Percentiles rank a stretch among this genome's conserved stretches.
Evolutionary conservation across 2,888 invertebrate genomes (phyloP).

Genomic region (Ypsolopha scabrella): DNA sequence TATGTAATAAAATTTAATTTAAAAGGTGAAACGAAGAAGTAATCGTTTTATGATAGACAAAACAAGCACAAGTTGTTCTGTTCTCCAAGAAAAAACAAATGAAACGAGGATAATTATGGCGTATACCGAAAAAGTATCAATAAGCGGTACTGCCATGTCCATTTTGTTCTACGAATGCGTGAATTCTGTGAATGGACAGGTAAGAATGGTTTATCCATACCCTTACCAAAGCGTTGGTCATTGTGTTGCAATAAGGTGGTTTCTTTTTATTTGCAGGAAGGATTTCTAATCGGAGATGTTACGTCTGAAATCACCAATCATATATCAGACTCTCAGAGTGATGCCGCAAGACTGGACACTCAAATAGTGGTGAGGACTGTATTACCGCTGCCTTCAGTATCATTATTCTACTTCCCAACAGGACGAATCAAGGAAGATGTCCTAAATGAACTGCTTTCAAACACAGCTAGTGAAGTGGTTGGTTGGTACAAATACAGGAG

Average conservation of each 20-base stretch:
- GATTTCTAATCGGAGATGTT: slow-evolving; percentile 76
- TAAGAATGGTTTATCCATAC: slow-evolving; percentile 14
- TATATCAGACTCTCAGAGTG: slow-evolving; percentile 76
- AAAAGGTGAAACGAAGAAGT: no score
- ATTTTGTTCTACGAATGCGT: slow-evolving; percentile 77
- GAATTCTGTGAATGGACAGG: slow-evolving; percentile 72
- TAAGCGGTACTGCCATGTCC: slow-evolving; percentile 74
- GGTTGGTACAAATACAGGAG: slow-evolving; percentile 77
- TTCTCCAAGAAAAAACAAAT: not conserved
- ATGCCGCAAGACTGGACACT: slow-evolving; percentile 70
- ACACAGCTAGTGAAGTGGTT: slow-evolving; percentile 68
- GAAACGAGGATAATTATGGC: slow-evolving; percentile 28
- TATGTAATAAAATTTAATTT: no score
- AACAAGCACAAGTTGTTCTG: no score
- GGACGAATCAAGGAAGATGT: slow-evolving; percentile 70
- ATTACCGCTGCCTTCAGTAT: slow-evolving; percentile 68
- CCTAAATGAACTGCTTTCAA: slow-evolving; percentile 61
- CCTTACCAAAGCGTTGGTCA: not conserved
- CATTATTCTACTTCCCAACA: slow-evolving; percentile 68
- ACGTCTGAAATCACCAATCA: slow-evolving; percentile 73
- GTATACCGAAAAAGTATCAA: slow-evolving; percentile 63
- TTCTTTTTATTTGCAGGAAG: slow-evolving; percentile 43
- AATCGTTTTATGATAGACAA: no score
- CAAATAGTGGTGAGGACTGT: slow-evolving; percentile 73
- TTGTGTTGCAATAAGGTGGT: not conserved